Conservation (phyloP, 2,113 vertebrate genomes). For the Dipodomys stephensi region DNA sequence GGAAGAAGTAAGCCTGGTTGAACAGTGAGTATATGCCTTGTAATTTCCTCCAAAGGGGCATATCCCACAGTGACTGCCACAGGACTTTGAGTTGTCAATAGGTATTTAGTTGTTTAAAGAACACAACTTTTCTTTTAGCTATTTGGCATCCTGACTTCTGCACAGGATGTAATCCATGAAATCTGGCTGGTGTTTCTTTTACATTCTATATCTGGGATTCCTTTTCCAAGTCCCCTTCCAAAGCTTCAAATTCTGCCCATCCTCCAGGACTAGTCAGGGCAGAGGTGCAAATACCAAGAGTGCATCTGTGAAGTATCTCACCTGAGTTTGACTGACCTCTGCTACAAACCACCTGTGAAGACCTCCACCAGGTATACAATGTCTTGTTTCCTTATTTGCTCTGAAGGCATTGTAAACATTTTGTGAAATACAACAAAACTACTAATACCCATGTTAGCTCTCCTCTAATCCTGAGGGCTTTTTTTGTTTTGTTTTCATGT, state of each 20-base stretch:
- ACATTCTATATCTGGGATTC: constrained; percentile 4
- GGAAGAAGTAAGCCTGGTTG: background rate
- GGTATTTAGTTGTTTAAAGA: constrained; percentile 38
- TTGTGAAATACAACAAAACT: constrained; percentile 38
- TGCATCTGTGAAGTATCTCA: background rate
- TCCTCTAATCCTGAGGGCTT: background rate
- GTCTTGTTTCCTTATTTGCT: constrained; percentile 19
- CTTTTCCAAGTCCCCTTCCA: background rate
- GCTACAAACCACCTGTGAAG: background rate
- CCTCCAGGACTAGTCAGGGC: too few species aligned
- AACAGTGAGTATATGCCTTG: background rate
- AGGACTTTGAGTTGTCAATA: background rate
- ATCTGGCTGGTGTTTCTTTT: constrained; percentile 38
- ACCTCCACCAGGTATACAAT: background rate
- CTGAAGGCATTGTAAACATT: constrained; percentile 40
- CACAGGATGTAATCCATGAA: background rate
- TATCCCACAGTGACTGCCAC: constrained; percentile 13
- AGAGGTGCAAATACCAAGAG: background rate
- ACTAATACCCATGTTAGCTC: background rate
- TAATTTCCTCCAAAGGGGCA: background rate
- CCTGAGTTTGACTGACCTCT: constrained; percentile 19
- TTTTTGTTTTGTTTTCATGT: too few species aligned
- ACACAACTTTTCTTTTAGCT: background rate
- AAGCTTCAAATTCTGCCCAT: too few species aligned
- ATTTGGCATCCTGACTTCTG: background rate